Conservation (phyloP, 2,888 invertebrate genomes). For the Campoplex capitator region DNA sequence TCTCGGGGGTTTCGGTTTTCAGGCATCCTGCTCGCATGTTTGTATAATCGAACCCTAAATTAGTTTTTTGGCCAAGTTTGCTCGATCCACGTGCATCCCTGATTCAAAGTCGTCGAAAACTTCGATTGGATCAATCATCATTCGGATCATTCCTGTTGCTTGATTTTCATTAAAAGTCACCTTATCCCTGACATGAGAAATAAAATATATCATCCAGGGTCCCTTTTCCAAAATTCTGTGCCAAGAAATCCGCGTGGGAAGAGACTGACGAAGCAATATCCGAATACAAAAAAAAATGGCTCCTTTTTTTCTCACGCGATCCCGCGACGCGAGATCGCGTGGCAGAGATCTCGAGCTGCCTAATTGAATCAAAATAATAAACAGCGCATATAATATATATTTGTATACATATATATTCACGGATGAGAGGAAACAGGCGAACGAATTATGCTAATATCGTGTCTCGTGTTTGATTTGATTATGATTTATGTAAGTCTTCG, state of each 20-base stretch:
- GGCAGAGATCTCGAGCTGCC: slow-evolving; percentile 47
- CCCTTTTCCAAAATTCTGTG: slow-evolving; percentile 4
- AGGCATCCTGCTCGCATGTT: not conserved
- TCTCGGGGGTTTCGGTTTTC: not conserved
- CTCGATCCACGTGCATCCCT: too few relatives aligned
- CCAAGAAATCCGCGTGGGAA: slow-evolving; percentile 49
- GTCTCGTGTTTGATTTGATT: slow-evolving; percentile 61
- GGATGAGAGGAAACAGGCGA: slow-evolving; percentile 40
- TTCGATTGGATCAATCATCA: too few relatives aligned
- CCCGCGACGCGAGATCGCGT: slow-evolving; percentile 20
- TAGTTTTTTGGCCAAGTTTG: too few relatives aligned
- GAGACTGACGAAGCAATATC: slow-evolving; percentile 14
- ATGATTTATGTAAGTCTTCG: slow-evolving; percentile 58
- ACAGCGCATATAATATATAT: not conserved
- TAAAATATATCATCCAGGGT: not conserved
- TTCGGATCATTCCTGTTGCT: too few relatives aligned
- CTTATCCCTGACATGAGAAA: too few relatives aligned
- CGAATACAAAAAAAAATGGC: slow-evolving; percentile 12
- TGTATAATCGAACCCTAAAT: not conserved
- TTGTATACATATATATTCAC: slow-evolving; percentile 26
- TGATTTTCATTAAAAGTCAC: too few relatives aligned
- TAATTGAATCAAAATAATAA: slow-evolving; percentile 67
- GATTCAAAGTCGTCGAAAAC: too few relatives aligned
- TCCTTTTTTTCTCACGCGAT: slow-evolving; percentile 19
- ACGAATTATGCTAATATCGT: slow-evolving; percentile 61